Evolutionary conservation across 2,113 vertebrate genomes (phyloP).

Genomic region (Strigops habroptila): DNA sequence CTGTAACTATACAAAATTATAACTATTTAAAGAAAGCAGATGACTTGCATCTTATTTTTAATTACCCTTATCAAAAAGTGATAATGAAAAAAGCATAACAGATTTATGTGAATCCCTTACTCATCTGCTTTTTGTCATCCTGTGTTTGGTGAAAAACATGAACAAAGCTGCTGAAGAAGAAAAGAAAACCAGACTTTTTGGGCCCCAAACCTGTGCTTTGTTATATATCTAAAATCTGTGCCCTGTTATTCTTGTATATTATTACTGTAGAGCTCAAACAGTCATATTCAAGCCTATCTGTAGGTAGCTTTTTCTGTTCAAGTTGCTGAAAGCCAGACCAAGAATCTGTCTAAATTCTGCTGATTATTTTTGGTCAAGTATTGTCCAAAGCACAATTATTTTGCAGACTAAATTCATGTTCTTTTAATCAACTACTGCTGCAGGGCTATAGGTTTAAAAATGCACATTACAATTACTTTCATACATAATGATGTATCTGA

Average conservation of each 20-base stretch:
- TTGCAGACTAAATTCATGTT: constrained; percentile 50
- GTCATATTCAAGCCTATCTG: constrained; percentile 63
- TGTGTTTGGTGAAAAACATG: constrained; percentile 59
- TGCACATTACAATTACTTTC: constrained; percentile 47
- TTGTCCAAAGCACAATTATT: constrained; percentile 66
- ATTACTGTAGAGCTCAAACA: constrained; percentile 56
- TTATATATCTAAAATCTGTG: constrained; percentile 52
- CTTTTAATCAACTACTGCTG: constrained; percentile 63
- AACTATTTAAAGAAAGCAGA: constrained; percentile 60
- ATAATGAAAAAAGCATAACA: constrained; percentile 46
- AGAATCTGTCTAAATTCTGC: constrained; percentile 72
- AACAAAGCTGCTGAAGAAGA: constrained; percentile 39
- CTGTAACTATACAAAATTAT: constrained; percentile 45
- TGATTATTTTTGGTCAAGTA: constrained; percentile 72
- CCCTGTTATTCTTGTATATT: constrained; percentile 57
- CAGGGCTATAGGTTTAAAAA: constrained; percentile 52
- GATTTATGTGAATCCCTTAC: constrained; percentile 44
- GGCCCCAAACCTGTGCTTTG: constrained; percentile 56
- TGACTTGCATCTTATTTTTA: constrained; percentile 47
- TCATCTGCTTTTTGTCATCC: constrained; percentile 48
- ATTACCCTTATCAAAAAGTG: constrained; percentile 46
- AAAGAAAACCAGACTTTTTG: constrained; percentile 44
- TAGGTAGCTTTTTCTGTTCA: constrained; percentile 66
- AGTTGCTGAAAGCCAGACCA: constrained; percentile 66
- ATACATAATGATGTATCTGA: neutral